Percentiles rank a stretch among this genome's conserved stretches.
Conservation (phyloP, 1,140 invertebrate genomes). For the Pachyrhynchus sulphureomaculatus region DNA sequence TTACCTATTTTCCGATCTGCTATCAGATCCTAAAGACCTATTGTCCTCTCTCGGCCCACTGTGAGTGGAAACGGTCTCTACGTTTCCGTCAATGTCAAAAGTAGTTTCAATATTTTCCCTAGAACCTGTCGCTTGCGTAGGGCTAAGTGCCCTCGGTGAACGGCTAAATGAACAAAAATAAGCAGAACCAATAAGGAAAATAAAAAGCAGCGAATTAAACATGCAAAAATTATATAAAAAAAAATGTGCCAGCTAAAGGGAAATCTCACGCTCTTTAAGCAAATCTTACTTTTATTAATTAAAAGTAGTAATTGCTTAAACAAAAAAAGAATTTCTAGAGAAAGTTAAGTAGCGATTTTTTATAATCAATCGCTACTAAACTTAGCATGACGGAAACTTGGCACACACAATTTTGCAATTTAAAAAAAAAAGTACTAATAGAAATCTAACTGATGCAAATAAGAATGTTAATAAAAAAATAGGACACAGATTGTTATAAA, state of each 20-base stretch:
- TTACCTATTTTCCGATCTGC: slow-evolving; percentile 48
- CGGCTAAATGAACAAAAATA: slow-evolving; percentile 40
- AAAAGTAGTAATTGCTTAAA: too few species aligned
- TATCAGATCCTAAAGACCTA: slow-evolving; percentile 45
- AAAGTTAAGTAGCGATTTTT: too few species aligned
- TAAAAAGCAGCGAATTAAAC: slow-evolving; percentile 26
- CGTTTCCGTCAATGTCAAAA: slow-evolving; percentile 80
- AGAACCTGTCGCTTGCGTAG: slow-evolving; percentile 42
- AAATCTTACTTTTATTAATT: too few species aligned
- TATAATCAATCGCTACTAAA: too few species aligned
- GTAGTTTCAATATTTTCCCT: slow-evolving; percentile 79
- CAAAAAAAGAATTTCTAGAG: too few species aligned
- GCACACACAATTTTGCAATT: too few species aligned
- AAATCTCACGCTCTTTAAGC: neutral
- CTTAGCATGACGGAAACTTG: too few species aligned
- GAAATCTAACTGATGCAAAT: too few species aligned
- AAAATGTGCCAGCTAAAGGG: neutral
- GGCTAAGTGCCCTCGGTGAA: slow-evolving; percentile 49
- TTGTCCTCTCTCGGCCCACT: slow-evolving; percentile 50
- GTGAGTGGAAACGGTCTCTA: slow-evolving; percentile 65
- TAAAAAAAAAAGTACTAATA: too few species aligned
- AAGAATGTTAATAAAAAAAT: too few species aligned
- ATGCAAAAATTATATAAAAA: slow-evolving; percentile 2
- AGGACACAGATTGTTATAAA: too few species aligned
- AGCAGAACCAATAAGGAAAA: slow-evolving; percentile 37